Evolutionary conservation across 2,113 vertebrate species (phyloP).

Genomic region (Lamprologus ornatipinnis): DNA sequence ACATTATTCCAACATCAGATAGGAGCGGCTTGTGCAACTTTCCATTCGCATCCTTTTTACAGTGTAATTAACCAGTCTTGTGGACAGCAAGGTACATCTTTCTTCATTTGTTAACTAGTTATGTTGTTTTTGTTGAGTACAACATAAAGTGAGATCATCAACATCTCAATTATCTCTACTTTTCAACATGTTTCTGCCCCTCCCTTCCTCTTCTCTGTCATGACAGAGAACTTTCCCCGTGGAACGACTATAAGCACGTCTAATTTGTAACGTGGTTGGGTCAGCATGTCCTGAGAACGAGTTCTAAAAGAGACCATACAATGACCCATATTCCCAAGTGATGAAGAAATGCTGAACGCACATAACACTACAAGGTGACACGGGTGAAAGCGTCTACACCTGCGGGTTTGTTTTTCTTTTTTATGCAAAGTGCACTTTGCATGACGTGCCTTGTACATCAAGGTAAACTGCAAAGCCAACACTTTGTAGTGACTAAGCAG

Average conservation of each 20-base stretch:
- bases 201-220: not conserved
- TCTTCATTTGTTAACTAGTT: not conserved
- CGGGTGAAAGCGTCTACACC: not conserved
- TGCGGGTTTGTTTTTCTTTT: not conserved
- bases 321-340: not conserved
- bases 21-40: not conserved
- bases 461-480: not conserved
- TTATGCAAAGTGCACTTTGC: not conserved
- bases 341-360: not conserved
- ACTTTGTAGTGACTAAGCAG: not conserved
- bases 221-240: not conserved
- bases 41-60: not conserved
- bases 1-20: not conserved
- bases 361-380: not conserved
- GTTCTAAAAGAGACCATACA: not conserved
- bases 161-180: not conserved
- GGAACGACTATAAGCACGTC: not conserved
- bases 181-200: not conserved
- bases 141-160: not conserved
- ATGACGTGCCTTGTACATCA: not conserved
- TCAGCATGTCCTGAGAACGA: not conserved
- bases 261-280: not conserved
- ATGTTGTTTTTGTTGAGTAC: not conserved
- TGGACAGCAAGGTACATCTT: fast-evolving
- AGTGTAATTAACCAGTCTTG: not conserved